Percentiles rank a stretch among this genome's conserved stretches.
Evolutionary conservation across 2,113 vertebrate genomes (phyloP).

Genomic region (Nothobranchius furzeri): DNA sequence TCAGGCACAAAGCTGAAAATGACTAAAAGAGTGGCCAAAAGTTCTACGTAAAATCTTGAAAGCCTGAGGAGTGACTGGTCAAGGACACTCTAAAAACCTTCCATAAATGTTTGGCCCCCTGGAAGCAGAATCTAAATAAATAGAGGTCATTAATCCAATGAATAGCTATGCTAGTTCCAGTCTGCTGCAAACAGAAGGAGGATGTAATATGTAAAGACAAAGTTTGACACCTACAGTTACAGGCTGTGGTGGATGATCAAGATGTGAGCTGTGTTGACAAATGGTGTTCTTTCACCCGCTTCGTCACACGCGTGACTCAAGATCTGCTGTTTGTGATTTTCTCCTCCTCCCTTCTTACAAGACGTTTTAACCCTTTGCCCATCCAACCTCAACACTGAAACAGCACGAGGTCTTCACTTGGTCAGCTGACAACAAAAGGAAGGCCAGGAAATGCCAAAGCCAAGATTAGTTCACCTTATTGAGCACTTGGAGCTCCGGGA

Average conservation of each 20-base stretch:
- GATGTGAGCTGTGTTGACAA: background rate
- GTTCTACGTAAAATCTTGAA: no score
- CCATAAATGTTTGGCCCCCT: no score
- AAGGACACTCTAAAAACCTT: no score
- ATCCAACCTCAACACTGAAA: conserved; percentile 19
- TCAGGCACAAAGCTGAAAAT: no score
- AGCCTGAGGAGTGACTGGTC: no score
- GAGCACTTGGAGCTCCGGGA: conserved; percentile 38
- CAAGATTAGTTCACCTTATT: conserved; percentile 59
- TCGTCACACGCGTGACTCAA: conserved; percentile 27
- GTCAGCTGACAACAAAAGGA: conserved; percentile 52
- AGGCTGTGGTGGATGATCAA: background rate
- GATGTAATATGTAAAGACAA: background rate
- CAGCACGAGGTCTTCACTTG: no score
- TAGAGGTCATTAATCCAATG: no score
- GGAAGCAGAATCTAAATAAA: no score
- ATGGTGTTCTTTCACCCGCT: background rate
- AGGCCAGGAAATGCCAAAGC: conserved; percentile 17
- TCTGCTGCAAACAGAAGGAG: background rate
- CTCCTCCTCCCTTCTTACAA: background rate
- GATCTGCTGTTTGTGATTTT: conserved; percentile 36
- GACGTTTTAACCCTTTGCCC: conserved; percentile 36
- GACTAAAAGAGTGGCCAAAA: no score
- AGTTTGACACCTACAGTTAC: background rate
- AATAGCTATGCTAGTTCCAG: no score